Base-by-base conservation (phyloP, 2,888 invertebrate species). In the Mimumesa dahlbomi region DNA sequence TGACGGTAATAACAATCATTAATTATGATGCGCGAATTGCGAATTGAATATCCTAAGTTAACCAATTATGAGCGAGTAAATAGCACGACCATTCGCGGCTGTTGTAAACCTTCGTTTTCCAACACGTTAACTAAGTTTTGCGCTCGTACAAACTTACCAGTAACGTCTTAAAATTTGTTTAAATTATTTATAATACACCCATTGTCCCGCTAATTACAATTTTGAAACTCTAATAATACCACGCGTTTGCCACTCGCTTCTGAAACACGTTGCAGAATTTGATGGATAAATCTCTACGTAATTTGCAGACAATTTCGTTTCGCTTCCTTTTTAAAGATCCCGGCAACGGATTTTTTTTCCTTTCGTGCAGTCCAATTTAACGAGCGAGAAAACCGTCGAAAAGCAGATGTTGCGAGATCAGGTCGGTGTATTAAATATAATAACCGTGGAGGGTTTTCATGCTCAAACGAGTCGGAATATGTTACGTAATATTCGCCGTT, bases 381-480 rank as follows among this genome's bases (percentile, higher is more conserved):
- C n/a, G 25, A 25, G 38, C 46, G 66, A 7, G 71, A 54, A n/a
- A 18, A 16, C 13, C 38, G 14, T 36, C 14, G 22, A 63, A 46
- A 63, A 56, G 81, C 83, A 80, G 84, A 82, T 84, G 82, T 64
- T 74, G 45, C 54, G 38, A 49, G 54, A 75, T 56, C 73, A 34
- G 40, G 52, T 61, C 66, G 69, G 65, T 68, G 62, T 73, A 77
- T 79, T 79, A 82, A 77, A 82, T 84, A 82, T 83, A 84, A 84
- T 84, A 84, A 82, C 77, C 78, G 73, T 54, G 48, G 67, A 50
- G 58, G 83, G 79, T 81, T 79, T 85, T 81, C 78, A 80, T 82
- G 87, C 85, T 82, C 82, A 82, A 84, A 84, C 82, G 84, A 77
- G 40, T 79, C 75, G 81, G 72, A 86, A 85, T 84, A 82, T 85